Percentiles rank a stretch among this genome's conserved stretches.
Evolutionary conservation across 2,888 invertebrate species (phyloP).

Genomic region (Phyto melanocephala): DNA sequence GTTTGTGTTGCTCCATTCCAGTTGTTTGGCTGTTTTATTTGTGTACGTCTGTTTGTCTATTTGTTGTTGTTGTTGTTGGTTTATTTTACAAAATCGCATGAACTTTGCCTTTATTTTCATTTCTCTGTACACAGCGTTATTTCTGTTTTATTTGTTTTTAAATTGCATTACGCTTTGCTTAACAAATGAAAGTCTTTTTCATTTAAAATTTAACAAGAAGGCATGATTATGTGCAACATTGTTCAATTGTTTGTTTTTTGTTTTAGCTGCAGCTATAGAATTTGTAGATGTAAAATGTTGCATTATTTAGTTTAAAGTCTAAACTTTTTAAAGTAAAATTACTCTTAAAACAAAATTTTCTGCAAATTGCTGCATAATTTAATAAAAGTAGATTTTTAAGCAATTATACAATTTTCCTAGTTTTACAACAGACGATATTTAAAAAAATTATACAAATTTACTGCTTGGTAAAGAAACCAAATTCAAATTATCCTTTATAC

Average conservation of each 20-base stretch:
- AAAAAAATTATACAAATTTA: no score
- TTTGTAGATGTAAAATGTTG: conserved; percentile 12
- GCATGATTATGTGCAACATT: conserved; percentile 21
- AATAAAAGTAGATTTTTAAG: no score
- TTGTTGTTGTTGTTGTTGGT: no score
- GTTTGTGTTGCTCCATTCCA: conserved; percentile 50
- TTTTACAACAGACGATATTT: no score
- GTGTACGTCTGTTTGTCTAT: conserved; percentile 14
- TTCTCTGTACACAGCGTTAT: not conserved
- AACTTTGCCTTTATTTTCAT: conserved; percentile 19
- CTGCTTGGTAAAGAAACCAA: no score
- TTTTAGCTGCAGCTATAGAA: not conserved
- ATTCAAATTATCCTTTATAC: no score
- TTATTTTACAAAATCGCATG: conserved; percentile 9
- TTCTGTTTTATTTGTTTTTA: conserved; percentile 43
- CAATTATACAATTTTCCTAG: no score
- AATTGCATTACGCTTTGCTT: conserved; percentile 71
- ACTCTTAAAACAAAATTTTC: no score
- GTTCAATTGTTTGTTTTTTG: not conserved
- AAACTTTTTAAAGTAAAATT: no score
- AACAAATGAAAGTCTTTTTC: conserved; percentile 73
- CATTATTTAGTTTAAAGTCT: conserved; percentile 2
- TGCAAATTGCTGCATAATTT: no score
- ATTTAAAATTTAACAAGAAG: conserved; percentile 9
- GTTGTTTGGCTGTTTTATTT: conserved; percentile 10